phyloP scores from a whole-genome alignment of 1,140 invertebrate genomes.

The Cyphomyrmex costatus region DNA sequence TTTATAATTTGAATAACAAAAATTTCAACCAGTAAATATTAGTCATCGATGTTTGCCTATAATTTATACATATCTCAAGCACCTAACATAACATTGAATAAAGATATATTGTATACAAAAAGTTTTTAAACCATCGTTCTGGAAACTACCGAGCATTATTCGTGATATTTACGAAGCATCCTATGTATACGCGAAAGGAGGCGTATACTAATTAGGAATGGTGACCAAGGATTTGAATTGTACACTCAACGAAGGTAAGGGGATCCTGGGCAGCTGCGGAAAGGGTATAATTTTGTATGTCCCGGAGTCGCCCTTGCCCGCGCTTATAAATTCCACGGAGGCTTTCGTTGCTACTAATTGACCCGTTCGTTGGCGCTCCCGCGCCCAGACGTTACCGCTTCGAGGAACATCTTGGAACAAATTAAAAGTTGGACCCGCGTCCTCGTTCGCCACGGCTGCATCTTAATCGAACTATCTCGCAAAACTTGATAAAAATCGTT shows the following conservation, averaged over 20 bases:
- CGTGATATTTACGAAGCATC: slow-evolving; percentile 37
- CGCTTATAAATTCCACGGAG: slow-evolving; percentile 60
- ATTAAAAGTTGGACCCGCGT: slow-evolving; percentile 39
- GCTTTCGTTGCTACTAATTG: slow-evolving; percentile 64
- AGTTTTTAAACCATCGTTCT: slow-evolving; percentile 1
- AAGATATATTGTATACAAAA: not conserved
- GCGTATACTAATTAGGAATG: slow-evolving; percentile 65
- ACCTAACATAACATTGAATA: not conserved
- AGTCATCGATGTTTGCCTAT: not conserved
- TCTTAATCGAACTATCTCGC: slow-evolving; percentile 64
- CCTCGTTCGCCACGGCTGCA: slow-evolving; percentile 21
- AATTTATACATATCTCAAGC: not conserved
- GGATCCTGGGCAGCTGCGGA: slow-evolving; percentile 20
- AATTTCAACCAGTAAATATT: not conserved
- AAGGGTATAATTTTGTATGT: slow-evolving; percentile 53
- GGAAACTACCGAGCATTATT: not conserved
- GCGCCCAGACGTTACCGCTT: slow-evolving; percentile 40
- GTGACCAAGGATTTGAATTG: slow-evolving; percentile 66
- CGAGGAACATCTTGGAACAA: slow-evolving; percentile 37
- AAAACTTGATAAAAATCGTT: slow-evolving; percentile 53
- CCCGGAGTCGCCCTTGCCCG: slow-evolving; percentile 41
- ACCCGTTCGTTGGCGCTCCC: slow-evolving; percentile 58
- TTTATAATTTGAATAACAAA: not conserved
- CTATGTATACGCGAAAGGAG: slow-evolving; percentile 48
- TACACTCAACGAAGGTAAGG: slow-evolving; percentile 15